phyloP scores from a whole-genome alignment of 64 coral and sea anemone genomes.

The Montipora cactus region DNA sequence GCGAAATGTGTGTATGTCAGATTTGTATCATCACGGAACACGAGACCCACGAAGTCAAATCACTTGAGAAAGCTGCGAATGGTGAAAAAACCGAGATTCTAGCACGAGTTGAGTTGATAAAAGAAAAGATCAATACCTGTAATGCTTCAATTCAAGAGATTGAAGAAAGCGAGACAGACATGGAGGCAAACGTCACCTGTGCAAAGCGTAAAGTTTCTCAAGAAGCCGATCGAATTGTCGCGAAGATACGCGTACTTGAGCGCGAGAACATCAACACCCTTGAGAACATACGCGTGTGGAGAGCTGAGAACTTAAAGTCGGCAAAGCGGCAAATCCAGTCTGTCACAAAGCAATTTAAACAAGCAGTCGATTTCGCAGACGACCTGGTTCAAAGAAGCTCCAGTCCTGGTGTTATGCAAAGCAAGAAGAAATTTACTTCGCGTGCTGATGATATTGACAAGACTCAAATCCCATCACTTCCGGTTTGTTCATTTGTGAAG shows the following conservation, averaged over 20 bases:
- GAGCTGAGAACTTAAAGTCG: background rate
- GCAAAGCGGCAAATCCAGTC: background rate
- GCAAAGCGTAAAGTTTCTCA: background rate
- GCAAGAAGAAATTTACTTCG: background rate
- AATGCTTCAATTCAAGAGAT: background rate
- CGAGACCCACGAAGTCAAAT: background rate
- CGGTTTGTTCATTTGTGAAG: background rate
- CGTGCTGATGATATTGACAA: background rate
- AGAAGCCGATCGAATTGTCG: background rate
- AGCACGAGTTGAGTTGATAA: background rate
- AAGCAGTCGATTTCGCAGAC: background rate
- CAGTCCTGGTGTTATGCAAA: background rate
- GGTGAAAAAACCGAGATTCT: background rate
- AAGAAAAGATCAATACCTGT: background rate
- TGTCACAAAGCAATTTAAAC: background rate
- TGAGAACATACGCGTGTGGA: background rate
- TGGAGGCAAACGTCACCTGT: background rate
- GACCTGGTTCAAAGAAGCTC: background rate
- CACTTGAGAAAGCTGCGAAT: conserved; percentile 9
- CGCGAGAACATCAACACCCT: background rate
- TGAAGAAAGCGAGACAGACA: background rate
- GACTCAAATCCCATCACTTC: background rate
- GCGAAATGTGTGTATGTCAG: background rate
- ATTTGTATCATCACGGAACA: conserved; percentile 15
- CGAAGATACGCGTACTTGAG: background rate